phyloP scores from a whole-genome alignment of 2,797 vertebrate species.

The Poecilia picta region DNA sequence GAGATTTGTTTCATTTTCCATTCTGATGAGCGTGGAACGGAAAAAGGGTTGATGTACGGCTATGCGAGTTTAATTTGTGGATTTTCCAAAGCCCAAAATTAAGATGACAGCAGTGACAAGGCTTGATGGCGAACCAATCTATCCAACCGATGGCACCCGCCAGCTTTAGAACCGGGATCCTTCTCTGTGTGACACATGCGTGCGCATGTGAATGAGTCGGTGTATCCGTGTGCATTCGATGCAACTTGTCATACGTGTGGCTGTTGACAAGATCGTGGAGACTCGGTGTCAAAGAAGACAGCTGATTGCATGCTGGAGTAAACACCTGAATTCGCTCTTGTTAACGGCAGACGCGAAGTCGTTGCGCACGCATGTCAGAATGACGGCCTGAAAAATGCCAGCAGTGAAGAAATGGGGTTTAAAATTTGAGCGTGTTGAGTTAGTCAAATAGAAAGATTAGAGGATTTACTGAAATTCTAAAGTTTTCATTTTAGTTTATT shows the following conservation, averaged over 20 bases:
- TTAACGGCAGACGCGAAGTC: conserved; percentile 57
- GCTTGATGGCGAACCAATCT: conserved; percentile 59
- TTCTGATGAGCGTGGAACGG: conserved; percentile 38
- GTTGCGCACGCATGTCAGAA: conserved; percentile 40
- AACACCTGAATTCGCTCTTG: conserved; percentile 63
- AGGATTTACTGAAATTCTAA: conserved; percentile 40
- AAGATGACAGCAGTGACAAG: conserved; percentile 73
- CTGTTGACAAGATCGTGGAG: conserved; percentile 65
- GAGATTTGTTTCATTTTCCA: conserved; percentile 53
- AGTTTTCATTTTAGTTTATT: conserved; percentile 25
- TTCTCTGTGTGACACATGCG: conserved; percentile 20
- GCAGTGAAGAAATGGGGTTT: conserved; percentile 32
- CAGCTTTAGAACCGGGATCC: conserved; percentile 56
- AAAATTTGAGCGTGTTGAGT: conserved; percentile 20
- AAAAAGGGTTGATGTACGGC: conserved; percentile 17
- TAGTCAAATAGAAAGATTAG: conserved; percentile 31
- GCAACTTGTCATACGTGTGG: conserved; percentile 50
- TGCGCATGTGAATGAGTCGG: conserved; percentile 13
- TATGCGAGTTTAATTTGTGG: conserved; percentile 22
- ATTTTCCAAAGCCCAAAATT: conserved; percentile 58
- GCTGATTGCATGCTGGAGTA: conserved; percentile 62
- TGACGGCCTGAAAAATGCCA: conserved; percentile 32
- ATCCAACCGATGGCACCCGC: conserved; percentile 54
- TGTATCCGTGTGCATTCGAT: conserved; percentile 39
- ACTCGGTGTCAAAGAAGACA: conserved; percentile 67